These are phyloP conservation scores for Drosophila lacteicornis DNA, from an alignment of 1,140 invertebrate genomes.

Conservation along the genomic window DNA sequence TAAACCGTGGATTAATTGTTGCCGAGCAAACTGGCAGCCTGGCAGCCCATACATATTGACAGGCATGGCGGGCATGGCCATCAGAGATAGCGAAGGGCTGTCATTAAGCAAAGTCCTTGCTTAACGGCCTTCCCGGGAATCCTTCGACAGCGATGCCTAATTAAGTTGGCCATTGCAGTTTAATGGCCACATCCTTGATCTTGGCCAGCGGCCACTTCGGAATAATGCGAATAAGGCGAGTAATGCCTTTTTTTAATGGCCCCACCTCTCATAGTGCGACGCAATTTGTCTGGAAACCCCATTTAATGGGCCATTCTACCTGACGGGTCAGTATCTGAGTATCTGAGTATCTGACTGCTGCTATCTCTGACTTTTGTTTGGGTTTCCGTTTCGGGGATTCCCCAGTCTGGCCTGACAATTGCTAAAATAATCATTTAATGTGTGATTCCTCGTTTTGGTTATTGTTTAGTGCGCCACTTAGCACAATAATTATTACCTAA, in stretches of 20 bases:
- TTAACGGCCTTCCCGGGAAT: conserved; percentile 28
- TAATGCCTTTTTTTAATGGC: conserved; percentile 43
- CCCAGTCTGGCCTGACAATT: conserved; percentile 8
- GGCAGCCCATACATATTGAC: conserved; percentile 50
- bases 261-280: conserved; percentile 23
- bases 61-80: conserved; percentile 61
- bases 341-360: conserved; percentile 23
- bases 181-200: conserved; percentile 52
- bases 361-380: conserved; percentile 13
- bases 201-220: conserved; percentile 35
- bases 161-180: conserved; percentile 35
- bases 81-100: conserved; percentile 67
- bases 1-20: conserved; percentile 79
- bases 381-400: conserved; percentile 17
- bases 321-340: conserved; percentile 14
- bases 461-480: conserved; percentile 9
- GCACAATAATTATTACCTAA: background rate
- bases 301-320: conserved; percentile 27
- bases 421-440: conserved; percentile 7
- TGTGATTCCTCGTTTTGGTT: conserved; percentile 9
- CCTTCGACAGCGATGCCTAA: conserved; percentile 22
- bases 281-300: conserved; percentile 24
- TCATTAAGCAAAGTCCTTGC: conserved; percentile 53
- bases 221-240: conserved; percentile 28
- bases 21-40: conserved; percentile 27